Percentiles rank a stretch among this genome's conserved stretches.
These are phyloP conservation scores for Martes martes DNA, from an alignment of 2,113 vertebrate genomes.

Conservation along the genomic window DNA sequence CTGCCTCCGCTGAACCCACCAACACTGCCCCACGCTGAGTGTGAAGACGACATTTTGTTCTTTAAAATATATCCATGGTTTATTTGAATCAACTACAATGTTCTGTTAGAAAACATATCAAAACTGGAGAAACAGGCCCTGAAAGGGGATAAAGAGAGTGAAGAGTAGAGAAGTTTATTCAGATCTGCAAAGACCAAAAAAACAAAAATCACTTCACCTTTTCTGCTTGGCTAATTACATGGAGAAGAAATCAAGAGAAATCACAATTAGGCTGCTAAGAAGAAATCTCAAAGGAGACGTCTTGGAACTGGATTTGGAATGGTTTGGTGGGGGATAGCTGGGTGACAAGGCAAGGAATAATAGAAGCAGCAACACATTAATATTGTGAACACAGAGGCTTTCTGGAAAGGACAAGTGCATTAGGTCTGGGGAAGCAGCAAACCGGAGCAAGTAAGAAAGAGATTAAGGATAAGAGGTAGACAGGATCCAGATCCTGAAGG, in stretches of 20 bases:
- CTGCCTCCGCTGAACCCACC: not conserved
- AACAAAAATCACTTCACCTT: not conserved
- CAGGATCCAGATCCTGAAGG: not conserved
- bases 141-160: not conserved
- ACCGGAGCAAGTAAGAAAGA: not conserved
- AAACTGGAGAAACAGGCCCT: not conserved
- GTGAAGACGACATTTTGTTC: not conserved
- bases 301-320: not conserved
- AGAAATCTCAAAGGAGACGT: not conserved
- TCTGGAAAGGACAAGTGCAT: not conserved
- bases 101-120: not conserved
- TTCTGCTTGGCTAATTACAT: not conserved
- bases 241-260: not conserved
- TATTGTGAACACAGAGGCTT: not conserved
- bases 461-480: not conserved
- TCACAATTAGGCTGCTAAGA: not conserved
- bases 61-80: not conserved
- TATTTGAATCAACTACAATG: not conserved
- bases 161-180: not conserved
- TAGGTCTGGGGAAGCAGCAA: not conserved
- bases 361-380: not conserved
- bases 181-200: not conserved
- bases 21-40: not conserved
- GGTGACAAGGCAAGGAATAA: not conserved
- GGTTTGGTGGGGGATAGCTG: not conserved